Evolutionary conservation across 2,888 invertebrate species (phyloP).

Genomic region (Epinotia brunnichana): DNA sequence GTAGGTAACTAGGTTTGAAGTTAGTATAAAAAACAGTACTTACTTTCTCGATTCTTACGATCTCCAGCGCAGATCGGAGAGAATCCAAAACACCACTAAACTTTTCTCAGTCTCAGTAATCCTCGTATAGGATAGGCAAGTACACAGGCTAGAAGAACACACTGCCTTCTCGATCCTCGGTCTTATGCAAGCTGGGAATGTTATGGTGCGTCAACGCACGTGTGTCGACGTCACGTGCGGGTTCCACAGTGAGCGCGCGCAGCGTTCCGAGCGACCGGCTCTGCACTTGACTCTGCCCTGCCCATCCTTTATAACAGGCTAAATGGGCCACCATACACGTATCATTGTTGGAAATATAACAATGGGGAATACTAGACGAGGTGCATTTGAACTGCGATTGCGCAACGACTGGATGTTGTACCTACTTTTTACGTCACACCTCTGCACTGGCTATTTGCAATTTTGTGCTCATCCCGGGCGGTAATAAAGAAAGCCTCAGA

Average conservation of each 20-base stretch:
- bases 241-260: conserved; percentile 66
- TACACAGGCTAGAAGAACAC: conserved; percentile 16
- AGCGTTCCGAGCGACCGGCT: conserved; percentile 76
- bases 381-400: conserved; percentile 43
- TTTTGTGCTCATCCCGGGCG: too few relatives aligned
- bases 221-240: conserved; percentile 73
- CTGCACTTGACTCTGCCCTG: conserved; percentile 79
- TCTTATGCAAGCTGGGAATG: conserved; percentile 48
- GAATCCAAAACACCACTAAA: not conserved
- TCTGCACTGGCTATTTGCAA: not conserved
- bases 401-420: conserved; percentile 41
- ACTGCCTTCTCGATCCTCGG: conserved; percentile 10
- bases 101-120: conserved; percentile 9
- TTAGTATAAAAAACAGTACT: not conserved
- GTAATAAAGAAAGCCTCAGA: too few relatives aligned
- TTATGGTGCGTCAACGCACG: conserved; percentile 69
- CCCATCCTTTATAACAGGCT: conserved; percentile 69
- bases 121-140: conserved; percentile 8
- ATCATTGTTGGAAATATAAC: conserved; percentile 1
- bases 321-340: conserved; percentile 63
- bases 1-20: too few relatives aligned
- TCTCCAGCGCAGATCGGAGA: not conserved
- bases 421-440: not conserved
- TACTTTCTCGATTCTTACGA: not conserved
- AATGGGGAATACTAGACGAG: conserved; percentile 26